phyloP scores from a whole-genome alignment of 2,797 vertebrate species.

The Poecilia picta region DNA sequence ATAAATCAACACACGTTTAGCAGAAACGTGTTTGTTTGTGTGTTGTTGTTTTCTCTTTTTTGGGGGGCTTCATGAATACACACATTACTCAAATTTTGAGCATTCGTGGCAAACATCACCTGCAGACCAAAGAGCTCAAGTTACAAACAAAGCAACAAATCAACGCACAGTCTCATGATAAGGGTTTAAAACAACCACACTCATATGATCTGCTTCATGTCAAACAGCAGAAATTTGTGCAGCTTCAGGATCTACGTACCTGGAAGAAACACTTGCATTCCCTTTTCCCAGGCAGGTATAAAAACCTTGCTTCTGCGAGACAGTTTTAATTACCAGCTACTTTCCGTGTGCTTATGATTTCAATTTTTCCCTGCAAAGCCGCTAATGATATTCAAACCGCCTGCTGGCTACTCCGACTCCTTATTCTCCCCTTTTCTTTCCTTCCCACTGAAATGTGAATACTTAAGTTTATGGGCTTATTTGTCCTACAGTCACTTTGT shows the following conservation, averaged over 20 bases:
- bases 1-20: slow-evolving; percentile 3
- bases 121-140: slow-evolving; percentile 24
- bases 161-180: neutral
- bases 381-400: slow-evolving; percentile 79
- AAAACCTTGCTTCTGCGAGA: slow-evolving; percentile 66
- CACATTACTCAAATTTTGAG: slow-evolving; percentile 15
- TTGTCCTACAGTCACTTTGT: slow-evolving; percentile 83
- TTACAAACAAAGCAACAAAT: neutral
- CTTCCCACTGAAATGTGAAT: slow-evolving; percentile 71
- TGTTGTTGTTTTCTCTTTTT: neutral
- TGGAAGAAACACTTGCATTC: slow-evolving; percentile 37
- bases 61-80: slow-evolving; percentile 12
- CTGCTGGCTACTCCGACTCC: slow-evolving; percentile 70
- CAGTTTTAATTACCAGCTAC: slow-evolving; percentile 80
- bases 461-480: slow-evolving; percentile 77
- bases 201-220: slow-evolving; percentile 46
- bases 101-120: slow-evolving; percentile 35
- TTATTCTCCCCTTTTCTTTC: slow-evolving; percentile 57
- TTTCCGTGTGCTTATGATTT: slow-evolving; percentile 76
- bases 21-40: slow-evolving; percentile 2
- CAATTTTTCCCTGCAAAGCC: slow-evolving; percentile 71
- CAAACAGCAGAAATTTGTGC: slow-evolving; percentile 39
- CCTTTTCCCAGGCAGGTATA: slow-evolving; percentile 66
- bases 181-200: neutral
- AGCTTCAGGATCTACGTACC: slow-evolving; percentile 36